These are phyloP conservation scores for Nipponia nippon DNA, from an alignment of 2,113 vertebrate genomes.

Conservation along the genomic window DNA sequence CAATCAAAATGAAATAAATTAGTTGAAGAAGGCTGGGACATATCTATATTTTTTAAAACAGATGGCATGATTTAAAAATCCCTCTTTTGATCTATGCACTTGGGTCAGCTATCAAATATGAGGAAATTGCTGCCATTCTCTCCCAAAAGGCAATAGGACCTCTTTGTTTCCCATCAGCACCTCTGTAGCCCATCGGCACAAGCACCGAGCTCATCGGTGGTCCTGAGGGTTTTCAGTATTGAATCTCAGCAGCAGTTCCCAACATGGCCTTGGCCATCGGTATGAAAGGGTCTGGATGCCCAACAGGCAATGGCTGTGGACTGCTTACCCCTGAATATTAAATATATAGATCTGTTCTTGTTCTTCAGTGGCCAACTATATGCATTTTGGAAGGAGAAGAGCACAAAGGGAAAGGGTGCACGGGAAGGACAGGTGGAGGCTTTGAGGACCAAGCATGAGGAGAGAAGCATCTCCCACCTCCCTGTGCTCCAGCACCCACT, in stretches of 20 bases:
- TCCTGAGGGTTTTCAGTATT: neutral
- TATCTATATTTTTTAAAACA: neutral
- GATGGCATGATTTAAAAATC: neutral
- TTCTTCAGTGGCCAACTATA: neutral
- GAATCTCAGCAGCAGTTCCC: neutral
- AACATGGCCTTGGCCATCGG: fast-evolving
- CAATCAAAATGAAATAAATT: neutral
- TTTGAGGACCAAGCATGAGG: neutral
- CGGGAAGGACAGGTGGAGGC: neutral
- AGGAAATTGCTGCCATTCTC: neutral
- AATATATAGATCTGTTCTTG: neutral
- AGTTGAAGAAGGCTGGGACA: neutral
- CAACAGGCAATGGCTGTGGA: neutral
- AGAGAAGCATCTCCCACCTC: neutral
- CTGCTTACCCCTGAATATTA: neutral
- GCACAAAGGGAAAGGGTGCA: fast-evolving
- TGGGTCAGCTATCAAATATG: neutral
- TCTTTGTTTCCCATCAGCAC: neutral
- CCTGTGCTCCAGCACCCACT: neutral
- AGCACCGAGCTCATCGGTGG: fast-evolving
- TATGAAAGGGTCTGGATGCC: neutral
- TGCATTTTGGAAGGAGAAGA: neutral
- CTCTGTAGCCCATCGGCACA: fast-evolving
- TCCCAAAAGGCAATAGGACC: neutral
- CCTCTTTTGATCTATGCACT: neutral